Evolutionary conservation across 92 coral and sea anemone species (phyloP).

Genomic region (Zoanthus solanderi): DNA sequence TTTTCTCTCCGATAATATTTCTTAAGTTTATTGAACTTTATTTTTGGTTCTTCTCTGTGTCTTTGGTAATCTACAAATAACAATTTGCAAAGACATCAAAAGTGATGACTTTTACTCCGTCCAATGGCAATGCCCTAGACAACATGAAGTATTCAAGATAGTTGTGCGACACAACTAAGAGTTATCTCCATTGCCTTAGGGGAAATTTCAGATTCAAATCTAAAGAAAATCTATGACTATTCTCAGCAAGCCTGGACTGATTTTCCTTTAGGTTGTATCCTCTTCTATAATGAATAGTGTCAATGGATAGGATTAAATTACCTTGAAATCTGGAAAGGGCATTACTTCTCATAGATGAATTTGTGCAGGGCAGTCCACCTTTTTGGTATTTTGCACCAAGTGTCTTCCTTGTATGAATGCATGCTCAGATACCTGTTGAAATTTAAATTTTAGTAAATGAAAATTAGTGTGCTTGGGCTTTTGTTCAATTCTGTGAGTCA

Average conservation of each 20-base stretch:
- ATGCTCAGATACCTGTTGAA: slow-evolving; percentile 8
- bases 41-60: slow-evolving; percentile 36
- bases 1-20: slow-evolving; percentile 29
- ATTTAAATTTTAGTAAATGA: neutral
- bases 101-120: neutral
- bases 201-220: neutral
- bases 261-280: neutral
- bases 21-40: slow-evolving; percentile 40
- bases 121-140: no score
- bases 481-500: neutral
- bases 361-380: slow-evolving; percentile 19
- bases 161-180: neutral
- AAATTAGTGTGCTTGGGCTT: neutral
- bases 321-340: slow-evolving; percentile 9
- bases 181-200: neutral
- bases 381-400: slow-evolving; percentile 5
- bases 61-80: slow-evolving; percentile 20
- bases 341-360: slow-evolving; percentile 34
- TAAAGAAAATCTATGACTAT: neutral
- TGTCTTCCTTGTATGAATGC: neutral
- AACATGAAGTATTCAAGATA: neutral
- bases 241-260: neutral
- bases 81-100: slow-evolving; percentile 5
- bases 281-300: slow-evolving; percentile 5
- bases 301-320: slow-evolving; percentile 11